A percentile compares a stretch with the other conserved stretches of the same genome.
Conservation (phyloP, 2,888 invertebrate genomes). For the Epirrhoe tristata region DNA sequence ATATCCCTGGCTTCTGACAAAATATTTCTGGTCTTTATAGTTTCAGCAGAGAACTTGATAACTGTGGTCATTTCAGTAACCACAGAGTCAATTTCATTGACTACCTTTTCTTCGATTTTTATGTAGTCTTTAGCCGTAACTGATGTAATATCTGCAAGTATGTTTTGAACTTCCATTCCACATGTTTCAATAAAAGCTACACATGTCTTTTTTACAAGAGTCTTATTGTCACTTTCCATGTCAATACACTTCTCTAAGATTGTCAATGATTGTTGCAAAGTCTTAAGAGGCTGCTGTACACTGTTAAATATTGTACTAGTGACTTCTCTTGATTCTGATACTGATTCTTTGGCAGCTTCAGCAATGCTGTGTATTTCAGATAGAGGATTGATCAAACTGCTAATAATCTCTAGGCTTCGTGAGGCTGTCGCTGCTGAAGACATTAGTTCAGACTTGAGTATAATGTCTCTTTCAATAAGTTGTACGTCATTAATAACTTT, state of each 20-base stretch:
- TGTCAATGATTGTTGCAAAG: conserved; percentile 87
- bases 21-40: conserved; percentile 78
- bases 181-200: conserved; percentile 87
- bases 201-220: conserved; percentile 89
- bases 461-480: conserved; percentile 87
- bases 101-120: conserved; percentile 66
- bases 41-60: conserved; percentile 81
- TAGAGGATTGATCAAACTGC: conserved; percentile 86
- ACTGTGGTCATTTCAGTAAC: conserved; percentile 81
- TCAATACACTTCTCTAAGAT: conserved; percentile 89
- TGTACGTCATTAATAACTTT: conserved; percentile 85
- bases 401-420: conserved; percentile 88
- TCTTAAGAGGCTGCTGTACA: conserved; percentile 85
- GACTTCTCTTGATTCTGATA: conserved; percentile 66
- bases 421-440: conserved; percentile 88
- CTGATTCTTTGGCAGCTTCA: conserved; percentile 79
- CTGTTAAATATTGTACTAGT: conserved; percentile 84
- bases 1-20: conserved; percentile 69
- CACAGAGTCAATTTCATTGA: conserved; percentile 74
- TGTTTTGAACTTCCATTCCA: conserved; percentile 82
- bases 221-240: conserved; percentile 87
- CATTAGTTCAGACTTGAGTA: conserved; percentile 87
- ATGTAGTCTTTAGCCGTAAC: conserved; percentile 79
- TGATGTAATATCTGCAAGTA: conserved; percentile 74
- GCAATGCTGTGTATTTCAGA: conserved; percentile 87